Conservation (phyloP, 2,797 vertebrate species). For the Pachyuromys duprasi region DNA sequence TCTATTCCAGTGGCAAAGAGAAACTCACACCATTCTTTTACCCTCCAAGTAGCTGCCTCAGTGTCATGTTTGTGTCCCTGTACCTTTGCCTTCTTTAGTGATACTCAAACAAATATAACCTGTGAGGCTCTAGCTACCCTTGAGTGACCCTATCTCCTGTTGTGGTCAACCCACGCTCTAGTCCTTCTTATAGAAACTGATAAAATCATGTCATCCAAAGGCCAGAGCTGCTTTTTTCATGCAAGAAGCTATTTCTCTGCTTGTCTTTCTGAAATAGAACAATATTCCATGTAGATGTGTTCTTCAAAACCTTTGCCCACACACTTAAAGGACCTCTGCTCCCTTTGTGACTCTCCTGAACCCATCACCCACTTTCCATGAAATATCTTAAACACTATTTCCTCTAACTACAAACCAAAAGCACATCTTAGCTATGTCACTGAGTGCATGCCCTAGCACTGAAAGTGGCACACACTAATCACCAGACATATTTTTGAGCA, state of each 20-base stretch:
- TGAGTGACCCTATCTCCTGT: background rate
- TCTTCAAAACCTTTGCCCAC: background rate
- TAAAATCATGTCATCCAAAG: accelerated
- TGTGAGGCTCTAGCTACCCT: background rate
- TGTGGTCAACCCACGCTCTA: background rate
- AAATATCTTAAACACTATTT: accelerated
- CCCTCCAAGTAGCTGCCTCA: background rate
- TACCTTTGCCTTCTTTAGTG: background rate
- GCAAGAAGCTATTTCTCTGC: background rate
- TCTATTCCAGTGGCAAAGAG: background rate
- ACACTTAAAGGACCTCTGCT: accelerated
- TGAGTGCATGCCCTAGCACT: background rate
- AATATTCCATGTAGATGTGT: background rate
- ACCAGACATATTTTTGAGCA: background rate
- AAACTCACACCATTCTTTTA: background rate
- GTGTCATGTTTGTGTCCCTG: background rate
- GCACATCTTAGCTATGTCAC: accelerated
- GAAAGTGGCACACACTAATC: background rate
- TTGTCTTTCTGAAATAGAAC: background rate
- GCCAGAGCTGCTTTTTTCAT: background rate
- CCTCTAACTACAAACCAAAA: background rate
- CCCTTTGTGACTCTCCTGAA: accelerated
- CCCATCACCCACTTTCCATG: background rate
- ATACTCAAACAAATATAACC: background rate
- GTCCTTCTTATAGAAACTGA: background rate